A percentile compares a stretch with the other conserved stretches of the same genome.
These are phyloP conservation scores for Platygyra sinensis DNA, from an alignment of 64 coral and sea anemone species.

Conservation along the genomic window DNA sequence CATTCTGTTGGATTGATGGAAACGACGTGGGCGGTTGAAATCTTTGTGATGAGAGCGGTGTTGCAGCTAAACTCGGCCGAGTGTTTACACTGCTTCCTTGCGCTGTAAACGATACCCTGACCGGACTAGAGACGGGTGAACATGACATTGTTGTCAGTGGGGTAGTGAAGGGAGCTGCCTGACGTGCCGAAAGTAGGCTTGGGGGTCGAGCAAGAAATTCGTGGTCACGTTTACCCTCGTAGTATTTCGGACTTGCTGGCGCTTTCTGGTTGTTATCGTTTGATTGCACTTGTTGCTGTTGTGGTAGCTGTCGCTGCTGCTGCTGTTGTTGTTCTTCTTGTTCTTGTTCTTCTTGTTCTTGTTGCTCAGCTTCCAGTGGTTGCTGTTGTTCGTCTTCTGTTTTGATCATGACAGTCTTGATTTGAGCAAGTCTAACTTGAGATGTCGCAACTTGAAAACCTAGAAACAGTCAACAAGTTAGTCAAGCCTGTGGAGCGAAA, in stretches of 20 bases:
- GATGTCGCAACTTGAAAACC: slow-evolving; percentile 7
- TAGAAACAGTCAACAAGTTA: neutral
- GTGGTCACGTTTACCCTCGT: neutral
- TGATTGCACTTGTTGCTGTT: neutral
- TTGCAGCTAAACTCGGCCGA: neutral
- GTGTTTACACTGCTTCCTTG: neutral
- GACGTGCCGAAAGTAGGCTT: neutral
- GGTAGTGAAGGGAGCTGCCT: neutral
- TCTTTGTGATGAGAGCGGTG: slow-evolving; percentile 14
- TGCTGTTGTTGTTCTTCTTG: neutral
- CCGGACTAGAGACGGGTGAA: neutral
- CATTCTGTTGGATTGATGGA: slow-evolving; percentile 29
- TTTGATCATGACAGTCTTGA: slow-evolving; percentile 37
- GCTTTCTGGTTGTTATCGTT: slow-evolving; percentile 12
- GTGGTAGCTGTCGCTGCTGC: neutral
- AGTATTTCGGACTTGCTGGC: neutral
- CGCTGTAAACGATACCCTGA: neutral
- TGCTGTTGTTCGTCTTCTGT: slow-evolving; percentile 4
- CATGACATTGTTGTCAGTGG: slow-evolving; percentile 29
- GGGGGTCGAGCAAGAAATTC: neutral
- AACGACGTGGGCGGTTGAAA: neutral
- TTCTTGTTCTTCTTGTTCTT: neutral
- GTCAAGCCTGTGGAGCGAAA: too few species aligned
- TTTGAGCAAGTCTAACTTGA: slow-evolving; percentile 11
- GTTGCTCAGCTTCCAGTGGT: neutral